Evolutionary conservation across 2,797 vertebrate species (phyloP), one percentile per base, ranked within the genome.

Genomic region (Enteromius treurensis): DNA sequence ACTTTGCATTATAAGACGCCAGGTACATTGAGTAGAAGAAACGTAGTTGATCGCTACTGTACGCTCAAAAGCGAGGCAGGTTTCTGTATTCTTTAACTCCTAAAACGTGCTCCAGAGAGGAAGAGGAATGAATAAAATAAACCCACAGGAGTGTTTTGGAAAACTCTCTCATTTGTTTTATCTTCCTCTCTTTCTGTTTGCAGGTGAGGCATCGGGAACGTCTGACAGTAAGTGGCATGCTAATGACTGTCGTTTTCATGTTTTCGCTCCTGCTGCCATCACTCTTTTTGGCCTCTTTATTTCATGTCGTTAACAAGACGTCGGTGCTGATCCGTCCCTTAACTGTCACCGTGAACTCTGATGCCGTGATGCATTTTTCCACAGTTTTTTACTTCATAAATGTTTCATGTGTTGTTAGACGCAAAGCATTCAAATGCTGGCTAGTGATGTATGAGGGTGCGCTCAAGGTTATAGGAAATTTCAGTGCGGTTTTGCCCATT

Each of bases 141-240:
- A 67, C 80, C 75, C 49, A 62, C 45, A n/a, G 45, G 26, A 42
- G 14, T 84, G 73, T 83, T 83, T 82, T 78, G 13, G 45, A 85
- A 82, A 75, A 53, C 55, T 32, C 58, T 40, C 77, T 75, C n/a
- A 49, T 71, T 80, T 76, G 45, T n/a, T 62, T 21, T 47, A 47
- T 79, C 47, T 68, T 65, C 75, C 49, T 65, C 29, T 81, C 74
- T 49, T 42, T 86, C 40, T 89, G 69, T 87, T 88, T 86, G 77
- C 93, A 98, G 97, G 97, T 96, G 95, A 96, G 7, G 95, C 95
- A 71, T 92, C 93, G 47, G 95, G 95, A 90, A 91, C 94, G 55
- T 90, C 91, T 47, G 92, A 93, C 92, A 96, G 97, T 98, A 96
- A 97, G 97, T 97, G 95, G 87, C 88, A 85, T 23, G 81, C 51